Base-by-base conservation (phyloP, 1,140 invertebrate genomes). In the Zaprionus gabonicus region DNA sequence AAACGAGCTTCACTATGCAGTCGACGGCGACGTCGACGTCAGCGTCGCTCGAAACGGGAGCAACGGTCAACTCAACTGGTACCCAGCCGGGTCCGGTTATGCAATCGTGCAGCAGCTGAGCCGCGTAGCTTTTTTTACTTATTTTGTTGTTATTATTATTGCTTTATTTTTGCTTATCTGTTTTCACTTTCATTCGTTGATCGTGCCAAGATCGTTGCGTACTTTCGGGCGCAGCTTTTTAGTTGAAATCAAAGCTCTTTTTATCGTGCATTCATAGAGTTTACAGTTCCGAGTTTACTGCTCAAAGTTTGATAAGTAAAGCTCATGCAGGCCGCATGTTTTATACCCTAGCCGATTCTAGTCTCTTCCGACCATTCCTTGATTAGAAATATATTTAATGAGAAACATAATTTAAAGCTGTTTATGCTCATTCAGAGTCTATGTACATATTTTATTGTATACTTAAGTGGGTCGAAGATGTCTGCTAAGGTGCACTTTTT, bases 1-100 rank as follows among this genome's bases (percentile, higher is more conserved):
- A 90, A 90, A 90, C 85, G 85, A 90, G 85, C 88, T 80, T 86
- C 72, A 75, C 78, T 82, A 76, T 90, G 86, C 85, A 90, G 66
- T 67, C 74, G 13, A 9, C 58, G 44, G 6, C 44, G 44, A 9
- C 36, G 36, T 38, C 36, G 38, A 38, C 67, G 72, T 31, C 25
- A 36, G 23, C 72, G 46, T 51, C 46, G 17, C 46, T 7, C 20
- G 53, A 80, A 82, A 82, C 77, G 80, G 74, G 80, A 80, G 73
- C 80, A 82, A 72, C 65, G 64, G 71, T 79, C 76, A 78, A 75
- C 38, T 57, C 31, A 53, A 73, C 65, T 64, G 51, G 59, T 60
- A 13, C 31, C 27, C 20, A 27, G 28, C 36, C 27, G 51, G 31
- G 66, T 69, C 63, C 62, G 70, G 66, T 83, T 83, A 83, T 81